Evolutionary conservation across 2,113 vertebrate genomes (phyloP).

Genomic region (Leuciscus idus): DNA sequence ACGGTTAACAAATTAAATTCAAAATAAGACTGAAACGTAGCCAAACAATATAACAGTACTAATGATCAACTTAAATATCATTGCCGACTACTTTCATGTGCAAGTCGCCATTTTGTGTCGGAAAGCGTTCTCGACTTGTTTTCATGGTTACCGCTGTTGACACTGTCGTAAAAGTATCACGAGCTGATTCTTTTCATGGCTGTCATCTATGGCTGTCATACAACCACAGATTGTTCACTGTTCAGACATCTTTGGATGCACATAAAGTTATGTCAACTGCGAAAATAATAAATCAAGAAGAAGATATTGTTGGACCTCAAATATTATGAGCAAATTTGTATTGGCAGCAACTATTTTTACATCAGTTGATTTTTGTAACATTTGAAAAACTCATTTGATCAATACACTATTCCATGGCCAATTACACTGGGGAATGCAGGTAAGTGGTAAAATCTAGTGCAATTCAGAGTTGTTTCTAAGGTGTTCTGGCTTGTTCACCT

Average conservation of each 20-base stretch:
- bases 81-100: background rate
- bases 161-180: slow-evolving; percentile 47
- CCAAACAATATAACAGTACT: background rate
- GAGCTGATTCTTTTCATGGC: background rate
- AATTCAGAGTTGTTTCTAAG: background rate
- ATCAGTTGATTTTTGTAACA: background rate
- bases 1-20: background rate
- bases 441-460: background rate
- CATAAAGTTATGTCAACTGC: background rate
- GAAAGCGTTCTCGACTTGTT: slow-evolving; percentile 8
- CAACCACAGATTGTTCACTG: background rate
- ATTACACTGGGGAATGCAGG: background rate
- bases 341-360: background rate
- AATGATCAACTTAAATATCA: background rate
- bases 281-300: too few species aligned
- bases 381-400: background rate
- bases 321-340: background rate
- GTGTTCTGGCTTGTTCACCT: background rate
- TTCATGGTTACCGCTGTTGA: slow-evolving; percentile 39
- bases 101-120: slow-evolving; percentile 54
- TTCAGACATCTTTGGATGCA: too few species aligned
- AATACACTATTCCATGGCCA: background rate
- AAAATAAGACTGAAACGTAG: background rate
- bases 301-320: background rate
- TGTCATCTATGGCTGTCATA: background rate